These are phyloP conservation scores for Oreochromis aureus DNA, from an alignment of 2,113 vertebrate genomes.

Conservation along the genomic window DNA sequence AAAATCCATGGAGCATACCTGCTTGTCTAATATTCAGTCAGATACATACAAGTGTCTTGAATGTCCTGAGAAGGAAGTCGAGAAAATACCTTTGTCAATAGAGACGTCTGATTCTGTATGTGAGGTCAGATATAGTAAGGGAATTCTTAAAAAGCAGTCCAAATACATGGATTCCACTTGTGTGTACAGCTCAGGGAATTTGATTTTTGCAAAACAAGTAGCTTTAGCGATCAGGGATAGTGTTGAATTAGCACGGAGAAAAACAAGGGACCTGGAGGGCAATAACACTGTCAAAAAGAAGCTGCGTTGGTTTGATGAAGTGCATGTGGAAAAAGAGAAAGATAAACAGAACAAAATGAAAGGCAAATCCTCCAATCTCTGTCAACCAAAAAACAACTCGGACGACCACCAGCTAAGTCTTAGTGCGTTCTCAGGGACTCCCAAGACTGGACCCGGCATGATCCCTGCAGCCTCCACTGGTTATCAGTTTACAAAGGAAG, in stretches of 20 bases:
- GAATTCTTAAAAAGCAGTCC: slow-evolving; percentile 85
- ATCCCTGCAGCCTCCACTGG: slow-evolving; percentile 48
- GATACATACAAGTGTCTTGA: not conserved
- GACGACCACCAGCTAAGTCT: slow-evolving; percentile 56
- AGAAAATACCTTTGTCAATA: not conserved
- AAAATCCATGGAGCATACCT: slow-evolving; percentile 13
- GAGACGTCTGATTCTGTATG: slow-evolving; percentile 9
- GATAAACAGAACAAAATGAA: slow-evolving; percentile 7
- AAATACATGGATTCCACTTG: slow-evolving; percentile 58
- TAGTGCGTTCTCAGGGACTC: slow-evolving; percentile 29
- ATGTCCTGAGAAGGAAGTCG: not conserved
- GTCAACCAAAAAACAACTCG: slow-evolving; percentile 1
- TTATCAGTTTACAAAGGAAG: slow-evolving; percentile 72
- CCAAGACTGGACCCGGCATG: slow-evolving; percentile 32
- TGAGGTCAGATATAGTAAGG: slow-evolving; percentile 71
- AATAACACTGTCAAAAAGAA: slow-evolving; percentile 71
- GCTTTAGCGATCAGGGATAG: slow-evolving; percentile 81
- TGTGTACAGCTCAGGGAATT: slow-evolving; percentile 39
- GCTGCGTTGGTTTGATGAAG: slow-evolving; percentile 86
- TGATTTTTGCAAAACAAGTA: slow-evolving; percentile 64
- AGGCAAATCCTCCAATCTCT: not conserved
- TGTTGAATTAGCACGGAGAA: slow-evolving; percentile 79
- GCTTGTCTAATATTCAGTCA: slow-evolving; percentile 26
- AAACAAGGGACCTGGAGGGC: slow-evolving; percentile 58
- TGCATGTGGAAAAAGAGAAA: slow-evolving; percentile 17